A percentile compares a stretch with the other conserved stretches of the same genome.
Conservation (phyloP, 2,113 vertebrate species). For the Dryoscopus gambensis region DNA sequence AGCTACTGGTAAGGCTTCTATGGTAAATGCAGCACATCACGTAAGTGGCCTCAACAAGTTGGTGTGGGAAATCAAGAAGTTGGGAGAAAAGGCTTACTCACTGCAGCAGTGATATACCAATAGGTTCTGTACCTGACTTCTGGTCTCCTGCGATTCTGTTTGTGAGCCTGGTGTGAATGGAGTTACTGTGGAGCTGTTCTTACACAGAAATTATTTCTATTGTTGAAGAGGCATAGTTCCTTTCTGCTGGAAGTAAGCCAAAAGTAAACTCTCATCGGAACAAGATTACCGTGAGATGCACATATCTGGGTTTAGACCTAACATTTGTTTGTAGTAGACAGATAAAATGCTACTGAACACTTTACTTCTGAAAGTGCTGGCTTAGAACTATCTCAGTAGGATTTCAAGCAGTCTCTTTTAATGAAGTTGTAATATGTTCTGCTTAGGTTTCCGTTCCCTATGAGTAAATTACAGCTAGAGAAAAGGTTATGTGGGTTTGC, state of each 20-base stretch:
- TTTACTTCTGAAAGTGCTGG: neutral
- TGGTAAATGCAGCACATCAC: neutral
- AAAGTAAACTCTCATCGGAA: neutral
- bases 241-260: neutral
- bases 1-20: neutral
- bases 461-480: neutral
- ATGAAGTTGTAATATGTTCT: neutral
- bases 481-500: neutral
- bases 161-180: neutral
- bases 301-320: neutral
- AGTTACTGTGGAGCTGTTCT: neutral
- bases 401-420: neutral
- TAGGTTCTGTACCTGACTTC: constrained; percentile 11
- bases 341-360: neutral
- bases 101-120: neutral
- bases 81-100: neutral
- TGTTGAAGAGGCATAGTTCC: neutral
- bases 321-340: neutral
- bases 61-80: neutral
- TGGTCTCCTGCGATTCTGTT: neutral
- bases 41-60: neutral
- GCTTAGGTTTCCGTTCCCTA: neutral
- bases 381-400: neutral
- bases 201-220: neutral
- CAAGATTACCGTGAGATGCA: neutral